Conservation (phyloP, 2,797 vertebrate species). For the Oreonectes daqikongensis region DNA sequence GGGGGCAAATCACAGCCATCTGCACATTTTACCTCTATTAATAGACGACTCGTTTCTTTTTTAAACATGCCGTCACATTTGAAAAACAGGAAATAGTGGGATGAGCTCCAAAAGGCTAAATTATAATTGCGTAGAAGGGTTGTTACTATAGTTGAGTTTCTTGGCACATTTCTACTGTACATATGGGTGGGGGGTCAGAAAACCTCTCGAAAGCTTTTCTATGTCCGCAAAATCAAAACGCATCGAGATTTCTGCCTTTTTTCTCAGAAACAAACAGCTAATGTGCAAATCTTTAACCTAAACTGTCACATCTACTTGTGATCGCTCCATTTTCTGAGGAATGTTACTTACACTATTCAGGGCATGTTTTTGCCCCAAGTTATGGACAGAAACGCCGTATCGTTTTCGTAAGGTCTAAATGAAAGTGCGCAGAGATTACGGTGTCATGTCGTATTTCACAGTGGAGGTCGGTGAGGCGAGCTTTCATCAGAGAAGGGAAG, state of each 20-base stretch:
- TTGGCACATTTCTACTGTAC: not conserved
- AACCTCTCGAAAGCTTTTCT: not conserved
- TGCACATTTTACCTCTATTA: slow-evolving; percentile 44
- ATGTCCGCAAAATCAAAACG: not conserved
- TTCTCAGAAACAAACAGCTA: not conserved
- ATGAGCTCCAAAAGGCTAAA: slow-evolving; percentile 7
- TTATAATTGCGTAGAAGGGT: not conserved
- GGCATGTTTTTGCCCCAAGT: not conserved
- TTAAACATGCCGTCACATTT: slow-evolving; percentile 18
- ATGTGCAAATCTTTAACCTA: not conserved
- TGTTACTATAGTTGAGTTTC: not conserved
- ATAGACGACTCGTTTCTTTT: slow-evolving; percentile 12
- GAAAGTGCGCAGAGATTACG: slow-evolving; percentile 56
- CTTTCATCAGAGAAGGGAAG: slow-evolving; percentile 55
- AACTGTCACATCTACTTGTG: not conserved
- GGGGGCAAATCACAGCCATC: slow-evolving; percentile 42
- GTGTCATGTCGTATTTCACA: slow-evolving; percentile 53
- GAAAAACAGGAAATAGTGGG: slow-evolving; percentile 9
- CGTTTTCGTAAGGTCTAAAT: slow-evolving; percentile 30
- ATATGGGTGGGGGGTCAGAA: not conserved
- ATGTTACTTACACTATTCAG: not conserved
- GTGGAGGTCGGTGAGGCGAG: slow-evolving; percentile 39
- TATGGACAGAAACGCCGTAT: not conserved
- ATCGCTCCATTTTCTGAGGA: not conserved
- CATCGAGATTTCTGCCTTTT: too few species aligned